Conservation (phyloP, 2,113 vertebrate genomes). For the Anser brachyrhynchus region DNA sequence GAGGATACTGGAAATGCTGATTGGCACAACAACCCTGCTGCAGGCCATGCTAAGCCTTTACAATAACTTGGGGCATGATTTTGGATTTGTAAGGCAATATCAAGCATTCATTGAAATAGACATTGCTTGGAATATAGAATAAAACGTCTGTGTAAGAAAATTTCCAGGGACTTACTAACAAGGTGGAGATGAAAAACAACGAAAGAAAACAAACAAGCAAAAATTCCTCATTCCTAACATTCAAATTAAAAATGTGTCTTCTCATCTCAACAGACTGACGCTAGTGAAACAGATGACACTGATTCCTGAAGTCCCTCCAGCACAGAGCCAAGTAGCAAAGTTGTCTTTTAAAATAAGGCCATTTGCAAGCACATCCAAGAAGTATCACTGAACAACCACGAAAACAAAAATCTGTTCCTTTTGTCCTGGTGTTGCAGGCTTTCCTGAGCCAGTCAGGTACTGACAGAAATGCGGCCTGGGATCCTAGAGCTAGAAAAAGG, state of each 20-base stretch:
- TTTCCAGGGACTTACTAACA: neutral
- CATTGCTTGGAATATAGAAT: neutral
- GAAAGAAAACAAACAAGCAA: no score
- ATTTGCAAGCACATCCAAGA: neutral
- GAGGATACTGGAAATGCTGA: neutral
- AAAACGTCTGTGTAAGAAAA: neutral
- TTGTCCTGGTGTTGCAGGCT: neutral
- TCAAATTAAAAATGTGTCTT: neutral
- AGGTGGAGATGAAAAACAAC: neutral
- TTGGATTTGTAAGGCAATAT: neutral
- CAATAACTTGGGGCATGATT: neutral
- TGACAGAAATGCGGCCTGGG: neutral
- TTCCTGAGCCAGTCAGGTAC: neutral
- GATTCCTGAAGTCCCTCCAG: neutral
- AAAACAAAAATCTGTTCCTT: neutral
- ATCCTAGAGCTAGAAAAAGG: neutral
- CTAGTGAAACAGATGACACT: neutral
- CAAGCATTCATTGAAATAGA: neutral
- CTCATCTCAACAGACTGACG: neutral
- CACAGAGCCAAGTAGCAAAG: neutral
- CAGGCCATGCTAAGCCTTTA: neutral
- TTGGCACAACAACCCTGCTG: neutral
- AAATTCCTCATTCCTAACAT: neutral
- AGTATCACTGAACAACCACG: neutral
- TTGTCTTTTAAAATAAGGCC: neutral